Percentiles rank a stretch among this genome's conserved stretches.
Evolutionary conservation across 1,140 invertebrate species (phyloP).

Genomic region (Sminthurides bifidus): DNA sequence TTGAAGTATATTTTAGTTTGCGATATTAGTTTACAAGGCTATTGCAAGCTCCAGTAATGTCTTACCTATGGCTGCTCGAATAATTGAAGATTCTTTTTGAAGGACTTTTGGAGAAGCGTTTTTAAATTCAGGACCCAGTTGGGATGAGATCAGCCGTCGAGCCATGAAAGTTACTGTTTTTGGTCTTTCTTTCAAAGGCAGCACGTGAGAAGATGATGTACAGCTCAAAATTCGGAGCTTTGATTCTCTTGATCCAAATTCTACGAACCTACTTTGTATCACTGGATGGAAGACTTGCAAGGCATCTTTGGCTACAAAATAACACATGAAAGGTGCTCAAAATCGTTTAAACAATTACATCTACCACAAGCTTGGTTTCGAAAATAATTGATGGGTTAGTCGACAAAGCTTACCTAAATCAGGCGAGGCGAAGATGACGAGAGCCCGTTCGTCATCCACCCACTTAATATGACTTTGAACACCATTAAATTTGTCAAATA

Average conservation of each 20-base stretch:
- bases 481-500: not conserved
- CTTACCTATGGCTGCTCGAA: not conserved
- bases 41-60: too few species aligned
- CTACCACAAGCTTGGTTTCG: not conserved
- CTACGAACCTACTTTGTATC: not conserved
- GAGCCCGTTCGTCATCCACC: not conserved
- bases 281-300: constrained; percentile 1
- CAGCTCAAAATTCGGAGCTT: not conserved
- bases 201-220: not conserved
- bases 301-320: not conserved
- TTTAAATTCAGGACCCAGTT: not conserved
- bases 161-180: constrained; percentile 2
- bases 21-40: too few species aligned
- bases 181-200: constrained; percentile 8
- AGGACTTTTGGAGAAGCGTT: not conserved
- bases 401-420: not conserved
- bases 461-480: constrained; percentile 1
- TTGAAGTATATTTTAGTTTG: too few species aligned
- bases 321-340: not conserved
- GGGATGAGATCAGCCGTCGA: not conserved
- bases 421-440: not conserved
- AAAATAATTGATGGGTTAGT: too few species aligned
- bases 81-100: not conserved
- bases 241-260: not conserved
- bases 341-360: not conserved